Evolutionary conservation across 2,888 invertebrate species (phyloP).

Genomic region (Dermolepida albohirtum): DNA sequence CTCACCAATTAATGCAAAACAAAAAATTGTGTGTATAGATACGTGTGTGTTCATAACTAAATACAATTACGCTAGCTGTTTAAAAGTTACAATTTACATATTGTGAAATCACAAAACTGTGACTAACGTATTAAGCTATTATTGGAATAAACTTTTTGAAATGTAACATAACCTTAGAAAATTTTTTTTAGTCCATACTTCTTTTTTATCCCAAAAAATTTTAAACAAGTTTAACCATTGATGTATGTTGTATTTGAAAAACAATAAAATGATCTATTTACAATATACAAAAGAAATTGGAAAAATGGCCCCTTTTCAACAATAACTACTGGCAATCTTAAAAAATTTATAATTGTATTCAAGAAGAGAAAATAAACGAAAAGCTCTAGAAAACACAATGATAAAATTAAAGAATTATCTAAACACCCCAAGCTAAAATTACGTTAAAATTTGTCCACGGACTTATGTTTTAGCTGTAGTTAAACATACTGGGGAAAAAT

Average conservation of each 20-base stretch:
- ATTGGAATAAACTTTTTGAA: too few relatives aligned
- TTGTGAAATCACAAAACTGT: too few relatives aligned
- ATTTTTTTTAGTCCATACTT: too few relatives aligned
- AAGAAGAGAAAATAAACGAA: not conserved
- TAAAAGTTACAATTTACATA: too few relatives aligned
- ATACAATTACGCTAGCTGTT: too few relatives aligned
- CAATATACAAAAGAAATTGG: slow-evolving; percentile 4
- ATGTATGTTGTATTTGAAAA: not conserved
- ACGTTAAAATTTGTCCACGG: slow-evolving; percentile 37
- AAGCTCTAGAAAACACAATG: slow-evolving; percentile 31
- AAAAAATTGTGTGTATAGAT: too few relatives aligned
- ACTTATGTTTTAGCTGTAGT: slow-evolving; percentile 36
- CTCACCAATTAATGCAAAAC: too few relatives aligned
- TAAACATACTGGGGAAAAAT: slow-evolving; percentile 43
- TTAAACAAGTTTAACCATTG: too few relatives aligned
- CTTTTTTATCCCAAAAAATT: too few relatives aligned
- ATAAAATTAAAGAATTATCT: slow-evolving; percentile 26
- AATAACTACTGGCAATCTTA: slow-evolving; percentile 2
- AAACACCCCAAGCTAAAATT: slow-evolving; percentile 34
- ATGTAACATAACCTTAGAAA: too few relatives aligned
- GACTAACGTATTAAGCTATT: too few relatives aligned
- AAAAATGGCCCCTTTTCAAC: slow-evolving; percentile 14
- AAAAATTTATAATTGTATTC: slow-evolving; percentile 16
- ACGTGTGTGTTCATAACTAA: too few relatives aligned
- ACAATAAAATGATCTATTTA: slow-evolving; percentile 21